phyloP scores from a whole-genome alignment of 1,140 invertebrate species.

The Lamellibrachia luymesi region DNA sequence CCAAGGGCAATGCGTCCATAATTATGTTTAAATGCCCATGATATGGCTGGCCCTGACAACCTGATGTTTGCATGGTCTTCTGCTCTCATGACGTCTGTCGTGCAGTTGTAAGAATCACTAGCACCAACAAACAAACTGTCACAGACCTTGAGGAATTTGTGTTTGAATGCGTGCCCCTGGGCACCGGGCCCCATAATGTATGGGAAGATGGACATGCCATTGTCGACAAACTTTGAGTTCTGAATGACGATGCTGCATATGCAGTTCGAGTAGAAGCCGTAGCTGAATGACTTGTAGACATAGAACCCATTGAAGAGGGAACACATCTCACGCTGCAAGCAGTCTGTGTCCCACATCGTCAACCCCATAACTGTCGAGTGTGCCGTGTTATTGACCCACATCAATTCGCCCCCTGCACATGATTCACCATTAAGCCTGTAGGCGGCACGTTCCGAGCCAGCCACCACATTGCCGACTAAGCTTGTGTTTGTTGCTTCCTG shows the following conservation, averaged over 20 bases:
- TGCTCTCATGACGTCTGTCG: neutral
- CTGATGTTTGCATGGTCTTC: neutral
- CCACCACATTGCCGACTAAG: constrained; percentile 2
- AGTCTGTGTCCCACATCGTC: constrained; percentile 24
- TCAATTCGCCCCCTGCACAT: neutral
- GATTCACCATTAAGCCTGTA: constrained; percentile 11
- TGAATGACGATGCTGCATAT: constrained; percentile 18
- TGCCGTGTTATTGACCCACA: constrained; percentile 24
- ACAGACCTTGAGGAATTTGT: constrained; percentile 33
- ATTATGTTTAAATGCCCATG: neutral
- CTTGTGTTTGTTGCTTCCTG: neutral
- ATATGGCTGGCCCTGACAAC: neutral
- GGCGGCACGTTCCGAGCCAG: constrained; percentile 16
- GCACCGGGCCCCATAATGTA: constrained; percentile 37
- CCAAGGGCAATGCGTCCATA: constrained; percentile 32
- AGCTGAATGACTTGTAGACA: constrained; percentile 40
- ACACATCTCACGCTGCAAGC: neutral
- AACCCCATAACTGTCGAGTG: constrained; percentile 29
- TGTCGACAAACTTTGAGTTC: constrained; percentile 37
- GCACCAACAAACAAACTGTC: constrained; percentile 39
- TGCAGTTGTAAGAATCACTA: neutral
- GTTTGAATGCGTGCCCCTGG: constrained; percentile 29
- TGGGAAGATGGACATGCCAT: constrained; percentile 37
- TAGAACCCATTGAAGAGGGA: constrained; percentile 30
- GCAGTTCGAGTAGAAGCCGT: constrained; percentile 43